These are phyloP conservation scores for Eupithecia subfuscata DNA, from an alignment of 2,888 invertebrate species.

Conservation along the genomic window DNA sequence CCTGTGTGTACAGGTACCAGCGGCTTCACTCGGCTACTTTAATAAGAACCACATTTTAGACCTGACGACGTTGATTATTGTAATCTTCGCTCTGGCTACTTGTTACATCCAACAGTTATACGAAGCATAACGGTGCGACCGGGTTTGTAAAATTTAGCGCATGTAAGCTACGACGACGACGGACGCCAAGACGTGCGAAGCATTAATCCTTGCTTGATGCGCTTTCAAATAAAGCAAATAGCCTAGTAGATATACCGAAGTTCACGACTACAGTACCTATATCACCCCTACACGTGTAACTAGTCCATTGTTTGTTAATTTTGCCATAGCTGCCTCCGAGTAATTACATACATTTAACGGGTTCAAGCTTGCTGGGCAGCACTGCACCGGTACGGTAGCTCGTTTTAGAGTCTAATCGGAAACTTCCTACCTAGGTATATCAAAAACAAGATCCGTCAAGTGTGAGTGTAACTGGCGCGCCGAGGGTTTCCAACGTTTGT, in stretches of 20 bases:
- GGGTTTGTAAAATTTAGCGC: constrained; percentile 59
- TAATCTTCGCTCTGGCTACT: constrained; percentile 57
- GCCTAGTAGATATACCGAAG: constrained; percentile 18
- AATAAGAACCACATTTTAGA: constrained; percentile 43
- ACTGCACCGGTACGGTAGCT: constrained; percentile 31
- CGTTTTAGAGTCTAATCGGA: constrained; percentile 51
- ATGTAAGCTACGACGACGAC: constrained; percentile 45
- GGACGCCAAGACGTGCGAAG: constrained; percentile 49
- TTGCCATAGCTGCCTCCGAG: constrained; percentile 39
- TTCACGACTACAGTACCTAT: background rate
- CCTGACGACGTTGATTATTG: constrained; percentile 52
- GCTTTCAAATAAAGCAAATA: constrained; percentile 33
- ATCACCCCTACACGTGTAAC: constrained; percentile 49
- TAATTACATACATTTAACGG: constrained; percentile 42
- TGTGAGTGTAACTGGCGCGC: too few species aligned
- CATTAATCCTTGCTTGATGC: constrained; percentile 42
- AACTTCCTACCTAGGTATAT: constrained; percentile 19
- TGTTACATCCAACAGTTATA: constrained; percentile 53
- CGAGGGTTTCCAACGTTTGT: too few species aligned
- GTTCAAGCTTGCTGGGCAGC: constrained; percentile 1
- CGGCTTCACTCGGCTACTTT: constrained; percentile 33
- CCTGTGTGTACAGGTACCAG: constrained; percentile 8
- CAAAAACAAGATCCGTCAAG: too few species aligned
- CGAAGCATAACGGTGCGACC: constrained; percentile 58
- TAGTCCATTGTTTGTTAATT: constrained; percentile 51